Evolutionary conservation across 2,113 vertebrate genomes (phyloP).

Genomic region (Vulpes lagopus): DNA sequence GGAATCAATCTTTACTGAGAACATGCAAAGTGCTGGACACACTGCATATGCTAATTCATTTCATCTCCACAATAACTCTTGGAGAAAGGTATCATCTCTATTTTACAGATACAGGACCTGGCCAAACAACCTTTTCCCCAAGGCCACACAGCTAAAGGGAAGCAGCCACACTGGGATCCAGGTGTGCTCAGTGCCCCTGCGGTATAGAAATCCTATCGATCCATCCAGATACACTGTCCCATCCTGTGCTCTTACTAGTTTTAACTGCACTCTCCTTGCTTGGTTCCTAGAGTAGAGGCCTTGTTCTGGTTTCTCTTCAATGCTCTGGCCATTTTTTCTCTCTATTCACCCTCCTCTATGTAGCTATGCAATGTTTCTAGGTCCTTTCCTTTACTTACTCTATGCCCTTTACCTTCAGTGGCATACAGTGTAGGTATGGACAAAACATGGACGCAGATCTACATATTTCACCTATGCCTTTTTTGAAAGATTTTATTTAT

Average conservation of each 20-base stretch:
- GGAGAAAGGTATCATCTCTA: not conserved
- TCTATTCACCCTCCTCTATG: not conserved
- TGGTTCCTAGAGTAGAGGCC: not conserved
- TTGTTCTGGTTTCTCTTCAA: not conserved
- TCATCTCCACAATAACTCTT: not conserved
- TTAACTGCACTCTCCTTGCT: not conserved
- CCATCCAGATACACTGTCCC: not conserved
- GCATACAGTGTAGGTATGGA: not conserved
- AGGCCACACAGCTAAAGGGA: not conserved
- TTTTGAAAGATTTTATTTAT: not conserved
- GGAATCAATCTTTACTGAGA: not conserved
- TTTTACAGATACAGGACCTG: constrained; percentile 20
- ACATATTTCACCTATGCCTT: not conserved
- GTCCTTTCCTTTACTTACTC: constrained; percentile 23
- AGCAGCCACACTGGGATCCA: not conserved
- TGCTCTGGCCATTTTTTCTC: not conserved
- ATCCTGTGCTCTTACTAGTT: not conserved
- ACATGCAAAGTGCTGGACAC: not conserved
- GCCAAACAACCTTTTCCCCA: not conserved
- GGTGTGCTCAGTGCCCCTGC: not conserved
- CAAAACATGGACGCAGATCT: constrained; percentile 28
- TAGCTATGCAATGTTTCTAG: constrained; percentile 21
- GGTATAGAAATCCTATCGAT: not conserved
- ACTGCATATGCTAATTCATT: not conserved
- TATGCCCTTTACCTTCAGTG: not conserved